Evolutionary conservation across 2,888 invertebrate species (phyloP), one percentile per base, ranked within the genome.

Genomic region (Tetragonisca angustula): DNA sequence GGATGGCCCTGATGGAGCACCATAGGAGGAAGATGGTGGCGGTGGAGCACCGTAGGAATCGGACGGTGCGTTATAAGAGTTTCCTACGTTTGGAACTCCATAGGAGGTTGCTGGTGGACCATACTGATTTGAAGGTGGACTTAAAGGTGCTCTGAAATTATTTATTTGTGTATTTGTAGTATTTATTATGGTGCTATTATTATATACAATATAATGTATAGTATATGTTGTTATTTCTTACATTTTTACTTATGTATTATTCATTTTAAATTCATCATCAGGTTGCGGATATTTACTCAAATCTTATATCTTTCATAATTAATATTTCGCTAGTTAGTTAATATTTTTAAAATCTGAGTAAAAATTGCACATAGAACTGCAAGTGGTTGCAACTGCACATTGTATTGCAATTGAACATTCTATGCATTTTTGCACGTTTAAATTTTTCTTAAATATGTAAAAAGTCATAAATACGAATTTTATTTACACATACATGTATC

Each of bases 61-160:
- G 1, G 87, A 79, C 17, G 92, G 91, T 36, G 78, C 71, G 4
- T 85, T 79, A 36, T 88, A 86, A 6, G 89, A 86, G 62, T 80
- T 72, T 9, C 89, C 89, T 81, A 82, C 61, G 56, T 86, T 83
- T 0, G 93, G 93, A 0, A 85, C 85, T 6, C 93, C 93, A 19
- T 92, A 92, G 21, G 90, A 90, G 13, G 90, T 43, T 15, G 91
- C 54, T 72, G 92, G 90, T 54, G 92, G 85, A n/a, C 90, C 91
- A 76, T 91, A 91, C n/a, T 88, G 82, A 49, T 64, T 70, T 67
- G 89, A 50, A 5, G 91, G 88, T 43, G 90, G 86, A 64, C 80
- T 84, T 36, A 90, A 61, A 4, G 91, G 91, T 21, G 93, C 91
- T 84, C 93, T 93, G 68, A 52, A 81, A 80, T 70, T 52, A 61